Evolutionary conservation across 1,140 invertebrate species (phyloP), one percentile per base, ranked within the genome.

Genomic region (Hestina assimilis): DNA sequence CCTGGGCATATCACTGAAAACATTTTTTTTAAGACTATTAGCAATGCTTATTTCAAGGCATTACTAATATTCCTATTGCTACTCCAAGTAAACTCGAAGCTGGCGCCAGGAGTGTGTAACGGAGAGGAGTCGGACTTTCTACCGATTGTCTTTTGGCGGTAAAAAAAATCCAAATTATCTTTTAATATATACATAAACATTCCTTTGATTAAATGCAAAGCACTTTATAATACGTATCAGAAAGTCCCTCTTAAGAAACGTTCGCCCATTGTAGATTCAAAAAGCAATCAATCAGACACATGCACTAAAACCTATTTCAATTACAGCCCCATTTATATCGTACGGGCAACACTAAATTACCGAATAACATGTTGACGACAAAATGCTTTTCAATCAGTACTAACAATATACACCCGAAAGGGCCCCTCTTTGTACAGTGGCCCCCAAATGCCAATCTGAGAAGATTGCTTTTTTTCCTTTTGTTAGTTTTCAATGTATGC

Each of bases 381-480:
- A 83, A 87, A 85, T 74, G 79, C 79, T 81, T 84, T 87, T 83
- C 81, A 87, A 82, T 79, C 79, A 75, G 57, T 61, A 67, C 76
- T 79, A 79, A 81, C 78, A 85, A 82, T 80, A 79, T 80, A 73
- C 75, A 77, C 79, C 73, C 54, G 71, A 82, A 83, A 77, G 73
- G 68, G 69, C 63, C 69, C 68, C 75, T 79, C n/a, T 83, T 86
- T 83, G 74, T 79, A 58, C 55, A 55, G 43, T 70, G 66, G 58
- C 74, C 75, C 79, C 78, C 79, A 82, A 84, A 83, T 84, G 81
- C 81, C 81, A 84, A 84, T 84, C 78, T 84, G 70, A 47, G 64
- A 69, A 83, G 83, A 87, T 87, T 87, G 81, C 81, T 87, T 87
- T 87, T 86, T 87, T 85, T 83, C n/a, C 83, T 82, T 87, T 87